Conservation (phyloP, 1,140 invertebrate genomes). For the Cyclargus thomasi region DNA sequence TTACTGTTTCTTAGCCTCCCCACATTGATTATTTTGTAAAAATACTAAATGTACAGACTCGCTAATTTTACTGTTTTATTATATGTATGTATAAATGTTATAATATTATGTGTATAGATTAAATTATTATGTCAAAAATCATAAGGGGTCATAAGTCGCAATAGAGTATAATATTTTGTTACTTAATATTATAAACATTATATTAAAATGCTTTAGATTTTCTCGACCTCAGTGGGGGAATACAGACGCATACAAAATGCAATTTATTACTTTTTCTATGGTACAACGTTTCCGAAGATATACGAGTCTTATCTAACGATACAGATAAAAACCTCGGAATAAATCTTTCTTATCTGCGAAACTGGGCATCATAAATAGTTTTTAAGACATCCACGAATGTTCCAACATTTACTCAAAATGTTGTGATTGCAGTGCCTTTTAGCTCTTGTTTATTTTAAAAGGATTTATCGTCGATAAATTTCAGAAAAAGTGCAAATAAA, state of each 20-base stretch:
- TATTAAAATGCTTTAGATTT: background rate
- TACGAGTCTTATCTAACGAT: background rate
- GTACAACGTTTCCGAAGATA: background rate
- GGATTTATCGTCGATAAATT: no score
- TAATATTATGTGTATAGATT: no score
- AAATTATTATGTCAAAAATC: no score
- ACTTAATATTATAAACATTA: background rate
- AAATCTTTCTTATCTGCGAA: background rate
- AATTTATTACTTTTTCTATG: slow-evolving; percentile 6
- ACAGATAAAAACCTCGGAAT: background rate
- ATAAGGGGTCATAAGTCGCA: no score
- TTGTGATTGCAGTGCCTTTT: background rate
- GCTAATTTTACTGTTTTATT: no score
- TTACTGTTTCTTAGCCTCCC: no score
- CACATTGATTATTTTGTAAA: no score
- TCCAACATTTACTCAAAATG: background rate
- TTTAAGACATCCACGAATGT: background rate
- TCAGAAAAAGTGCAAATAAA: no score
- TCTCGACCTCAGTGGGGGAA: background rate
- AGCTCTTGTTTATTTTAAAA: background rate
- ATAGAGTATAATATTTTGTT: no score
- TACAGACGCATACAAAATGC: background rate
- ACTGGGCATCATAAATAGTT: background rate
- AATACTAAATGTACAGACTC: no score
- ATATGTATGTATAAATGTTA: no score